phyloP scores from a whole-genome alignment of 2,113 vertebrate species.

The Vulpes lagopus region DNA sequence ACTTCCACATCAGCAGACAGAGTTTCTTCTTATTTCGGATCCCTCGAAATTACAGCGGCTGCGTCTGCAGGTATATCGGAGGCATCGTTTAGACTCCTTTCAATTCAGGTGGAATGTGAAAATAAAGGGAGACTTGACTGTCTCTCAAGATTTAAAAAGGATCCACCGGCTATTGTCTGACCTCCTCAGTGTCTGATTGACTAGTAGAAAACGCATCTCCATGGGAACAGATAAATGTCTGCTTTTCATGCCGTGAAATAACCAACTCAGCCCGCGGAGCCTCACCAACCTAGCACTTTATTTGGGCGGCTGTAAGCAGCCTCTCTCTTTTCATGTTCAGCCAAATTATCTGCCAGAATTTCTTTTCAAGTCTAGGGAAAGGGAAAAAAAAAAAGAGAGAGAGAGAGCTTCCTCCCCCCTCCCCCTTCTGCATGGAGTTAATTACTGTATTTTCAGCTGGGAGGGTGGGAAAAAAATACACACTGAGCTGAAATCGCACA shows the following conservation, averaged over 20 bases:
- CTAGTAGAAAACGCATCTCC: conserved; percentile 87
- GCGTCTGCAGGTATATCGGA: conserved; percentile 62
- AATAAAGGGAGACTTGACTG: conserved; percentile 52
- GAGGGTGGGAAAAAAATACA: conserved; percentile 36
- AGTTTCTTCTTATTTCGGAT: not conserved
- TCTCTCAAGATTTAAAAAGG: conserved; percentile 82
- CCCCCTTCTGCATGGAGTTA: conserved; percentile 68
- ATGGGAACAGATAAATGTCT: conserved; percentile 89
- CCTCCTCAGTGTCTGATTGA: conserved; percentile 84
- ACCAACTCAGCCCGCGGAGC: conserved; percentile 76
- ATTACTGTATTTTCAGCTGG: conserved; percentile 76
- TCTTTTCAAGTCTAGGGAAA: conserved; percentile 72
- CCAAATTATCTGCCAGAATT: conserved; percentile 74
- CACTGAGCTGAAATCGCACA: not conserved
- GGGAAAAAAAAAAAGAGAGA: not conserved
- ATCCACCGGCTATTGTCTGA: conserved; percentile 85
- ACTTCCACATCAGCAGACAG: not conserved
- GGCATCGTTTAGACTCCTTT: not conserved
- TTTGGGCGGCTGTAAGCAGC: conserved; percentile 74
- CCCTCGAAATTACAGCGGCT: not conserved
- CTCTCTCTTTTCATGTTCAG: conserved; percentile 79
- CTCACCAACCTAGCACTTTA: conserved; percentile 82
- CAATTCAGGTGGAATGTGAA: conserved; percentile 61
- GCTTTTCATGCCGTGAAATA: conserved; percentile 82
- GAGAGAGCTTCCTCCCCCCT: not conserved